phyloP scores from a whole-genome alignment of 1,140 invertebrate species.

The Helicoverpa armigera region DNA sequence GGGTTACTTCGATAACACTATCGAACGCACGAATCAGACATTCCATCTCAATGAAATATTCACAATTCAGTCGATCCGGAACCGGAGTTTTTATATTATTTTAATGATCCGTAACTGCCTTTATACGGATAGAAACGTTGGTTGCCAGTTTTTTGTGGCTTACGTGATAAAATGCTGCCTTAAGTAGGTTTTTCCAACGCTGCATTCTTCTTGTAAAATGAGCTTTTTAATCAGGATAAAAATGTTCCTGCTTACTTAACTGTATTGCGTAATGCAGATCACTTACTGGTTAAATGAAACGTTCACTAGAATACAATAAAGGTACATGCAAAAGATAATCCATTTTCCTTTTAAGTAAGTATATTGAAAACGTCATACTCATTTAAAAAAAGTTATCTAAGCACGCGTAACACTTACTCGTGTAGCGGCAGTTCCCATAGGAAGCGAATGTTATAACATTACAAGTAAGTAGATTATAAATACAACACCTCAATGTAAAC shows the following conservation, averaged over 20 bases:
- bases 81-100: background rate
- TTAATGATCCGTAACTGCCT: constrained; percentile 20
- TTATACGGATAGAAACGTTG: background rate
- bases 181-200: background rate
- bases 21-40: constrained; percentile 55
- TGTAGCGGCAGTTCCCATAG: too few species aligned
- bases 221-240: background rate
- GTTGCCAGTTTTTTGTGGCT: background rate
- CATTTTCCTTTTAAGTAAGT: too few species aligned
- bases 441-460: too few species aligned
- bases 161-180: constrained; percentile 15
- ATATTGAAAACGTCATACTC: background rate
- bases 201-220: background rate
- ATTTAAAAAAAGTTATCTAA: too few species aligned
- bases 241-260: background rate
- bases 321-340: too few species aligned
- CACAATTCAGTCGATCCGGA: background rate
- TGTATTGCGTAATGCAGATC: too few species aligned
- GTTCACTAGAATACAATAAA: too few species aligned
- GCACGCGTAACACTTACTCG: too few species aligned
- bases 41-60: constrained; percentile 20
- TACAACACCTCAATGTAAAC: background rate
- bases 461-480: too few species aligned
- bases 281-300: background rate
- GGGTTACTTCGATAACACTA: constrained; percentile 79